phyloP scores from a whole-genome alignment of 2,888 invertebrate genomes.

The Philaethria dido region DNA sequence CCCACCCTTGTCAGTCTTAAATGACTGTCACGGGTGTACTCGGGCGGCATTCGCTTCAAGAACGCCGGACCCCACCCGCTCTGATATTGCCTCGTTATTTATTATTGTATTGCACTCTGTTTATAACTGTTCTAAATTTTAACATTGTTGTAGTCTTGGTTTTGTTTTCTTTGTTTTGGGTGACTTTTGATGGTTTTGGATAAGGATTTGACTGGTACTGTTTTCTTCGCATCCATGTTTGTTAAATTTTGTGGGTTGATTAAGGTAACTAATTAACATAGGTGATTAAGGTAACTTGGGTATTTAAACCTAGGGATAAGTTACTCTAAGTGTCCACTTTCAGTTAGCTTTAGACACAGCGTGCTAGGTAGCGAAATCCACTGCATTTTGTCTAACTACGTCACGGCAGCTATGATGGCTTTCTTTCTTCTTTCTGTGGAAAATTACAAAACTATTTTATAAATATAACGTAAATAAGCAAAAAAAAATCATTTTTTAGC shows the following conservation, averaged over 20 bases:
- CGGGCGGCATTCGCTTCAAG: constrained; percentile 68
- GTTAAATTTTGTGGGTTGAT: no score
- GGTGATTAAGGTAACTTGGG: no score
- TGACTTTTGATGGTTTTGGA: background rate
- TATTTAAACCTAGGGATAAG: no score
- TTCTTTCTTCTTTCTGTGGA: no score
- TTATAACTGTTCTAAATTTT: constrained; percentile 46
- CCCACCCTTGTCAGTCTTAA: constrained; percentile 81
- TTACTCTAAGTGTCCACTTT: no score
- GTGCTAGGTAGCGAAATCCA: background rate
- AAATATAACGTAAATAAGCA: no score
- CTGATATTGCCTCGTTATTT: constrained; percentile 75
- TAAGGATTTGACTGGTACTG: no score
- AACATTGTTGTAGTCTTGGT: constrained; percentile 39
- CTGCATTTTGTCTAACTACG: background rate
- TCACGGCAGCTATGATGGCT: no score
- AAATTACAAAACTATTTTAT: no score
- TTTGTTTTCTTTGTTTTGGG: background rate
- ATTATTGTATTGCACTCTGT: constrained; percentile 65
- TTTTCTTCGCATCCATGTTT: no score
- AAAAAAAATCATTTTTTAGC: no score
- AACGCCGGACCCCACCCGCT: constrained; percentile 67
- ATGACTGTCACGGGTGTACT: constrained; percentile 82
- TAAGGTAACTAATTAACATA: no score
- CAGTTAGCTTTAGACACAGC: background rate